A percentile compares a stretch with the other conserved stretches of the same genome.
phyloP scores from a whole-genome alignment of 2,888 invertebrate species.

The Zaprionus bogoriensis region DNA sequence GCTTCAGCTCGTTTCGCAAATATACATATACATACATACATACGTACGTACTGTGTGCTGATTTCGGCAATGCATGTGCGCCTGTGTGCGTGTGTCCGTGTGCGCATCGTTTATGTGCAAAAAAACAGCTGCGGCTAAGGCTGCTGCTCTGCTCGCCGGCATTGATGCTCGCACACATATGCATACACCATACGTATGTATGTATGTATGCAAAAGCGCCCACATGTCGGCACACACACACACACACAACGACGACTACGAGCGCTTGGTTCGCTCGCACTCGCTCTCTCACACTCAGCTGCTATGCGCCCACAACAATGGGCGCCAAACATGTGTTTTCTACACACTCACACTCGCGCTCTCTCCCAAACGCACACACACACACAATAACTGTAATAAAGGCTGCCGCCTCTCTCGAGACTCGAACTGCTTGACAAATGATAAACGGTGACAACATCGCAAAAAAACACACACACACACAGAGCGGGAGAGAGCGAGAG shows the following conservation, averaged over 20 bases:
- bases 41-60: slow-evolving; percentile 4
- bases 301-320: slow-evolving; percentile 53
- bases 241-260: no score
- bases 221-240: slow-evolving; percentile 37
- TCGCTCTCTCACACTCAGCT: slow-evolving; percentile 67
- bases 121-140: slow-evolving; percentile 61
- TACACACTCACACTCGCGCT: slow-evolving; percentile 37
- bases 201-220: slow-evolving; percentile 11
- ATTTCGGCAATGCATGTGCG: slow-evolving; percentile 1
- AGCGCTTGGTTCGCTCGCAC: slow-evolving; percentile 63
- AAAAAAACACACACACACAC: slow-evolving; percentile 10
- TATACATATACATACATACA: slow-evolving; percentile 10
- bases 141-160: no score
- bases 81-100: slow-evolving; percentile 8
- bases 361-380: neutral
- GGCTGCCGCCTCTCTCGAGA: slow-evolving; percentile 7
- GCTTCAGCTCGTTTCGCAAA: slow-evolving; percentile 40
- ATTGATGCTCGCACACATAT: slow-evolving; percentile 30
- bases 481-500: slow-evolving; percentile 17
- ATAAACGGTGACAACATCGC: slow-evolving; percentile 54
- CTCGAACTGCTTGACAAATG: slow-evolving; percentile 24
- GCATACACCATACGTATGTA: slow-evolving; percentile 5
- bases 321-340: slow-evolving; percentile 74
- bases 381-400: slow-evolving; percentile 33
- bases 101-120: slow-evolving; percentile 26